Base-by-base conservation (phyloP, 2,113 vertebrate species). In the Hyperoodon ampullatus region DNA sequence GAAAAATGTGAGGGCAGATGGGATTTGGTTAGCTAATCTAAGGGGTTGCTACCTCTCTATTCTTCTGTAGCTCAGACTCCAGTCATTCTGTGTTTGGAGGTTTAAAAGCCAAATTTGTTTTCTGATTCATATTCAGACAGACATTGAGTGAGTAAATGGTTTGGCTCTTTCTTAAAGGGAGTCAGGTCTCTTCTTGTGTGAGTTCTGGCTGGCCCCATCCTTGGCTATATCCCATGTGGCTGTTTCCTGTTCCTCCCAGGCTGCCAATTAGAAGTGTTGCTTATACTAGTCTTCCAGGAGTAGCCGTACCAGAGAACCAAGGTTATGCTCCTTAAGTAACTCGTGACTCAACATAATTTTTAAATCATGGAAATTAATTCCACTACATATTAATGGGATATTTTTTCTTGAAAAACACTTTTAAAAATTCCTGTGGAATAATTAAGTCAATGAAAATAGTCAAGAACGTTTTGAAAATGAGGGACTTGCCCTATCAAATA, bases 381-480 rank as follows among this genome's bases (percentile, higher is more conserved):
- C 6, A 63, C n/a, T 53, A 2, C 42, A 58, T 84, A 6, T 8
- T 35, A 47, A 18, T 47, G 19, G 42, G 23, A 30, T 24, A 63
- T 10, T 63, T 61, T 78, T 83, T 88, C 63, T 88, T 44, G 5
- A 50, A 84, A 83, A n/a, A 28, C 24, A 44, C 80, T 42, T n/a
- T 13, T 81, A 61, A 70, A 85, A 81, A 81, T 70, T 68, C 24
- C 24, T 61, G n/a, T 84, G 83, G 47, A 88, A 94, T 83, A 92
- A 70, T 44, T 55, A 68, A 89, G n/a, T 75, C 42, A 63, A 21
- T 68, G 42, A 84, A 88, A 77, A 42, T 50, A 35, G 39, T 80
- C 18, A 58, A 90, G 72, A 66, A 75, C 81, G 55, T 39, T 95
- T 96, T 63, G 21, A 68, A 94, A 92, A 30, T 16, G 60, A 61